Conservation (phyloP, 2,888 invertebrate genomes). For the Drosophila tanythrix region DNA sequence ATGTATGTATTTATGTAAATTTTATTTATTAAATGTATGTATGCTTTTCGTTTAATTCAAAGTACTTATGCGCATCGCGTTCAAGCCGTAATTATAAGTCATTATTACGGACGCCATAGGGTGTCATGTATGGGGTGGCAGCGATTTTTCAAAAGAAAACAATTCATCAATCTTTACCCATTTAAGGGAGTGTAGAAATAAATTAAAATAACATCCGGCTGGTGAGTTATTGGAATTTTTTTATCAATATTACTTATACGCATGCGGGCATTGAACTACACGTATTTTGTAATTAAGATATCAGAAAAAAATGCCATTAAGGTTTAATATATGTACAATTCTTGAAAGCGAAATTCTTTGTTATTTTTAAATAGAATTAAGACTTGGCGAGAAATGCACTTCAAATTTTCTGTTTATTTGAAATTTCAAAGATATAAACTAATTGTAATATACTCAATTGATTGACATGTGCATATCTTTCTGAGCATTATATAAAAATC, state of each 20-base stretch:
- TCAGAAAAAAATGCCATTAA: neutral
- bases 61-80: slow-evolving; percentile 58
- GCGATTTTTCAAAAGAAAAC: slow-evolving; percentile 13
- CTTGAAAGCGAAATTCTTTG: neutral
- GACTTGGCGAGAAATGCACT: neutral
- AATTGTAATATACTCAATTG: neutral
- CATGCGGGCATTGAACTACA: slow-evolving; percentile 1
- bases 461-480: slow-evolving; percentile 3
- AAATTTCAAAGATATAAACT: neutral
- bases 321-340: neutral
- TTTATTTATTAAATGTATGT: slow-evolving; percentile 8
- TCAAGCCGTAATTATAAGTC: slow-evolving; percentile 55
- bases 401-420: neutral
- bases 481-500: slow-evolving; percentile 13
- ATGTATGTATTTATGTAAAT: slow-evolving; percentile 11
- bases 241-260: slow-evolving; percentile 1
- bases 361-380: neutral
- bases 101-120: slow-evolving; percentile 58
- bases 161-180: slow-evolving; percentile 1
- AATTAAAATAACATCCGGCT: slow-evolving; percentile 23
- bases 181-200: slow-evolving; percentile 8
- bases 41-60: slow-evolving; percentile 30
- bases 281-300: neutral
- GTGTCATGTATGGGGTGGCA: slow-evolving; percentile 60
- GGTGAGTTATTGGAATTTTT: neutral